A percentile compares a stretch with the other conserved stretches of the same genome.
phyloP scores from a whole-genome alignment of 2,888 invertebrate genomes.

The Augiades crinisus region DNA sequence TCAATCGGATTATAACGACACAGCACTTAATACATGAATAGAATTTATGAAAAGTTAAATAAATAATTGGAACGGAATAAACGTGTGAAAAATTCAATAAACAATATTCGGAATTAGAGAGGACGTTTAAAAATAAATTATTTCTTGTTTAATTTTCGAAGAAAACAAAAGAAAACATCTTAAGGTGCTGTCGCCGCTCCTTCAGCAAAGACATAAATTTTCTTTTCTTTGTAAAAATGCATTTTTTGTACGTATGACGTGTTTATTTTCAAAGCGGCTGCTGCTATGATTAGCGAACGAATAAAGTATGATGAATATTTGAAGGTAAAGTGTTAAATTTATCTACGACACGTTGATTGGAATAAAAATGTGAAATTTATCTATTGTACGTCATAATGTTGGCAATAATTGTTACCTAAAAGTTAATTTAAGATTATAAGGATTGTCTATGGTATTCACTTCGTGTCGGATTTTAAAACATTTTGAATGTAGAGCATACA shows the following conservation, averaged over 20 bases:
- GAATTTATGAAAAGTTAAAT: too few relatives aligned
- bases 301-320: conserved; percentile 18
- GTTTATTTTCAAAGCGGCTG: conserved; percentile 28
- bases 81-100: too few relatives aligned
- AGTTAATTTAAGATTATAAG: background rate
- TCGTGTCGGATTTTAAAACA: too few relatives aligned
- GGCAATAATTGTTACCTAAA: background rate
- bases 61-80: too few relatives aligned
- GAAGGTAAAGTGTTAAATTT: conserved; percentile 13
- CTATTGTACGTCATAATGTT: conserved; percentile 4
- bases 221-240: background rate
- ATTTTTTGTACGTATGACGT: conserved; percentile 9
- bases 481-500: too few relatives aligned
- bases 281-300: conserved; percentile 15
- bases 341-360: conserved; percentile 12
- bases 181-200: background rate
- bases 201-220: conserved; percentile 11
- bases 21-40: too few relatives aligned
- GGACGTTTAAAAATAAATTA: background rate
- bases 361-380: conserved; percentile 6
- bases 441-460: background rate
- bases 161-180: background rate
- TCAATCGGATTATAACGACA: too few relatives aligned
- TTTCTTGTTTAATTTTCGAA: background rate
- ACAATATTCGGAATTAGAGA: background rate